These are phyloP conservation scores for Teleogryllus oceanicus DNA, from an alignment of 2,888 invertebrate species.

Conservation along the genomic window DNA sequence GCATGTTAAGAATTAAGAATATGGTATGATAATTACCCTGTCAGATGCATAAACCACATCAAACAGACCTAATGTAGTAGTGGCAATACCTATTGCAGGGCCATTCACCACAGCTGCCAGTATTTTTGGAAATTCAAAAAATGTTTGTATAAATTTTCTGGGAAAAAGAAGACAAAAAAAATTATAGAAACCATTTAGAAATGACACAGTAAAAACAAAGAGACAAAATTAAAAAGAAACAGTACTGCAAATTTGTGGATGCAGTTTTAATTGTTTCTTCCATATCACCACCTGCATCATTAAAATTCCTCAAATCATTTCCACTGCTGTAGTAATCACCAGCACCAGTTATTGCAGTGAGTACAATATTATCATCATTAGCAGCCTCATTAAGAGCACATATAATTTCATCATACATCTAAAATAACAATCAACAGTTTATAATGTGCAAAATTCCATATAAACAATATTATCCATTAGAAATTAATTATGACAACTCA, in stretches of 20 bases:
- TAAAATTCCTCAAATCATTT: conserved; percentile 63
- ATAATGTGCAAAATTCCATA: neutral
- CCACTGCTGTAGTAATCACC: conserved; percentile 84
- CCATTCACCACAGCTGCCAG: conserved; percentile 88
- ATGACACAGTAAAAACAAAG: neutral
- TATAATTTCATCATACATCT: conserved; percentile 66
- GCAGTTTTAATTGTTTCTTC: conserved; percentile 40
- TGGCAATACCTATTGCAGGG: conserved; percentile 87
- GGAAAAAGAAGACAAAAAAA: conserved; percentile 40
- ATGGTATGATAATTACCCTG: conserved; percentile 53
- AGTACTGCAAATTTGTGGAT: conserved; percentile 34
- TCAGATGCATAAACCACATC: conserved; percentile 88
- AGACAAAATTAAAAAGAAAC: neutral
- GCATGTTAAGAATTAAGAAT: conserved; percentile 4
- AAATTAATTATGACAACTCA: conserved; percentile 38
- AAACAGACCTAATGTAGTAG: conserved; percentile 78
- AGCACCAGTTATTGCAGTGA: conserved; percentile 74
- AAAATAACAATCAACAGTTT: conserved; percentile 30
- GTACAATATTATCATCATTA: conserved; percentile 59
- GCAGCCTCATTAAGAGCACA: conserved; percentile 66
- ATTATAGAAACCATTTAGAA: no score
- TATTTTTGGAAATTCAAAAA: conserved; percentile 85
- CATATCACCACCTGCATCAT: conserved; percentile 43
- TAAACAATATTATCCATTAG: no score
- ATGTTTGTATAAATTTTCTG: conserved; percentile 66